Percentiles rank a stretch among this genome's conserved stretches.
These are phyloP conservation scores for Arvicanthis niloticus DNA, from an alignment of 2,113 vertebrate genomes.

Conservation along the genomic window DNA sequence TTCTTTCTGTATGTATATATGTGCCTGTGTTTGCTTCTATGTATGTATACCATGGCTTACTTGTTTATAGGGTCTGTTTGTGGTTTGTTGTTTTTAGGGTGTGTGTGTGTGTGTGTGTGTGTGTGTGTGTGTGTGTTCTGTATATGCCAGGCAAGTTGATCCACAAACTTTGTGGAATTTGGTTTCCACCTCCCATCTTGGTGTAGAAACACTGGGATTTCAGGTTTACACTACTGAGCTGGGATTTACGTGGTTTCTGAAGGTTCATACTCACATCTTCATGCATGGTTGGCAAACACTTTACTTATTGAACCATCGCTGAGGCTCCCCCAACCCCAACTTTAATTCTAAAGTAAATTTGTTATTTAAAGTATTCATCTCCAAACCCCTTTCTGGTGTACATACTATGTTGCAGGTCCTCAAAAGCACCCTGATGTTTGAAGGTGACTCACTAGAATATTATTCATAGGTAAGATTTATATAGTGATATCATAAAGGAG, in stretches of 20 bases:
- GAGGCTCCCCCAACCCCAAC: not conserved
- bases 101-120: not conserved
- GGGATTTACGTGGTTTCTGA: not conserved
- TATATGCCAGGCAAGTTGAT: not conserved
- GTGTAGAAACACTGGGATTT: not conserved
- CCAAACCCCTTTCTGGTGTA: not conserved
- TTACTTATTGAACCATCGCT: not conserved
- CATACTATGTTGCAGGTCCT: not conserved
- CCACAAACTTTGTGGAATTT: not conserved
- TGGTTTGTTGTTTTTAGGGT: not conserved
- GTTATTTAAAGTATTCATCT: not conserved
- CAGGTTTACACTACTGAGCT: not conserved
- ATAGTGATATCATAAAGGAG: not conserved
- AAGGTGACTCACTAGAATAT: not conserved
- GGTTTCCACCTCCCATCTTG: not conserved
- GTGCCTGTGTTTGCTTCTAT: not conserved
- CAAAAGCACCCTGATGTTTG: not conserved
- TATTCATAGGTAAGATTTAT: not conserved
- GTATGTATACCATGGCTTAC: not conserved
- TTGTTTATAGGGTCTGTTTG: not conserved
- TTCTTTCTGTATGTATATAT: not conserved
- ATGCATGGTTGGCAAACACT: not conserved
- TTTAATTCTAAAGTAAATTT: constrained; percentile 20
- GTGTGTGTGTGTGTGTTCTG: not conserved
- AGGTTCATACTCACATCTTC: not conserved